These are phyloP conservation scores for Hydrozoanthus tunicans DNA, from an alignment of 64 coral and sea anemone genomes.

Conservation along the genomic window DNA sequence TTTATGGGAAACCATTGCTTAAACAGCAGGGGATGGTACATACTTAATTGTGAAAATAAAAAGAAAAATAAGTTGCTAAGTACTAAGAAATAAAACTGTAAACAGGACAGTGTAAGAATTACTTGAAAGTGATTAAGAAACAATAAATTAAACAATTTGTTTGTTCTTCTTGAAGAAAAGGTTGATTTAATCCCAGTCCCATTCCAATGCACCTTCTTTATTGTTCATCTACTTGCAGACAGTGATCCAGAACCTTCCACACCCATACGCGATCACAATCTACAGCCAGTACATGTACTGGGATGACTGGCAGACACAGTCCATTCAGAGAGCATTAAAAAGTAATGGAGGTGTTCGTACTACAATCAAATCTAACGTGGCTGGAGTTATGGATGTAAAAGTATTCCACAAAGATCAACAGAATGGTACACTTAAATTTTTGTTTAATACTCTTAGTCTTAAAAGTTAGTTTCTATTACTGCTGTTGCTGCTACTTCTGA, in stretches of 20 bases:
- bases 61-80: too few relatives aligned
- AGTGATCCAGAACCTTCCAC: constrained; percentile 60
- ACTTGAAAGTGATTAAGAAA: not conserved
- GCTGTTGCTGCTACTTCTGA: too few relatives aligned
- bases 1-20: too few relatives aligned
- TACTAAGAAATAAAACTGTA: too few relatives aligned
- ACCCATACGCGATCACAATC: constrained; percentile 84
- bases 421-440: constrained; percentile 47
- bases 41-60: too few relatives aligned
- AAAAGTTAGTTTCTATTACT: too few relatives aligned
- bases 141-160: not conserved
- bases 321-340: constrained; percentile 81
- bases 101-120: not conserved
- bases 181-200: not conserved
- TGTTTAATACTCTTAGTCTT: too few relatives aligned
- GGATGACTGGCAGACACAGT: constrained; percentile 89
- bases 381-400: constrained; percentile 85
- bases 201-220: not conserved
- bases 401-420: constrained; percentile 81
- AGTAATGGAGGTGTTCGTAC: constrained; percentile 59
- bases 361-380: constrained; percentile 57
- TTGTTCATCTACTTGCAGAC: constrained; percentile 12
- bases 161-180: not conserved
- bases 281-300: constrained; percentile 86
- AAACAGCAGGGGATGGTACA: too few relatives aligned